Evolutionary conservation across 64 coral and sea anemone species (phyloP).

Genomic region (Trachythela sp.): DNA sequence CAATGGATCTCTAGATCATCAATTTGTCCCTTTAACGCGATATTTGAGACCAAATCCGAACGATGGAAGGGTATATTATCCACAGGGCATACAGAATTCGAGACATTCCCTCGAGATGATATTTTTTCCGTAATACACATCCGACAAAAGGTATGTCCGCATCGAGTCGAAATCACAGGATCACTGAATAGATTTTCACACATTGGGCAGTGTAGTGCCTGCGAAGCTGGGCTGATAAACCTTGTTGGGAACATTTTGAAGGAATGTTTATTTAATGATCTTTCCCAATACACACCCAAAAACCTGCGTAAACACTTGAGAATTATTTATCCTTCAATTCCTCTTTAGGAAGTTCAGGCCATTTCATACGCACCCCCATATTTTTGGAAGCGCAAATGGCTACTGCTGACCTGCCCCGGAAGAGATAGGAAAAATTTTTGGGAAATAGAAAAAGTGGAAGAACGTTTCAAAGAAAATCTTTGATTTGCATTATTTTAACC

Average conservation of each 20-base stretch:
- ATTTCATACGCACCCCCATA: not conserved
- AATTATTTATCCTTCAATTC: not conserved
- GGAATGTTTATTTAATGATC: not conserved
- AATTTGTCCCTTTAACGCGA: constrained; percentile 82
- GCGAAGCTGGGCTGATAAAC: constrained; percentile 74
- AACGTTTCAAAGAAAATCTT: not conserved
- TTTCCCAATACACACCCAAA: not conserved
- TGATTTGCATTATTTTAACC: too few relatives aligned
- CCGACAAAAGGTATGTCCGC: constrained; percentile 94
- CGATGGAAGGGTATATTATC: constrained; percentile 64
- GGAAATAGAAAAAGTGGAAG: not conserved
- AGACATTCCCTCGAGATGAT: constrained; percentile 35
- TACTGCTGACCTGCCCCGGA: not conserved
- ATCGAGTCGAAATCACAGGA: constrained; percentile 88
- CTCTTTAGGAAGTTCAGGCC: not conserved
- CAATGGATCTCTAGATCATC: constrained; percentile 89
- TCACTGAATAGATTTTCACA: constrained; percentile 74
- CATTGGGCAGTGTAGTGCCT: constrained; percentile 77
- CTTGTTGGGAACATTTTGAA: constrained; percentile 75
- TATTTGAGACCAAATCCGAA: constrained; percentile 68
- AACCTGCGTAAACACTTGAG: not conserved
- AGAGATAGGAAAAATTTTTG: not conserved
- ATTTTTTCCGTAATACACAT: constrained; percentile 62
- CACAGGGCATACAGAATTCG: constrained; percentile 66
- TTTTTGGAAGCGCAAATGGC: not conserved